Evolutionary conservation across 2,113 vertebrate genomes (phyloP).

Genomic region (Epinephelus cyanopodus): DNA sequence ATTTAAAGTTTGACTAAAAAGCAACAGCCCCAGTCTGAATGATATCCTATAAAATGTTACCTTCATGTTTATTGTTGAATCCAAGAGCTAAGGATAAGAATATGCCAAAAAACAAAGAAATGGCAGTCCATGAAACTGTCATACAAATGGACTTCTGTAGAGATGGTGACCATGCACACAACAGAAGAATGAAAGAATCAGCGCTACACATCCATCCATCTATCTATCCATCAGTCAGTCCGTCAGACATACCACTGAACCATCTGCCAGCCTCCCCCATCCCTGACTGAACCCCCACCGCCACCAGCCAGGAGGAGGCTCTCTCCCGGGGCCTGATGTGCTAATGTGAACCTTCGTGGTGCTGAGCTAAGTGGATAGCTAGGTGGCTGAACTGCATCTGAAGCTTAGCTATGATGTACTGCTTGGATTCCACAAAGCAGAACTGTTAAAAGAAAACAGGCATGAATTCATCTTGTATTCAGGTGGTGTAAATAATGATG

Average conservation of each 20-base stretch:
- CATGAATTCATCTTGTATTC: neutral
- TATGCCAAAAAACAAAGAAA: conserved; percentile 11
- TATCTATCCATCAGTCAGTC: conserved; percentile 50
- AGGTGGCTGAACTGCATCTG: conserved; percentile 34
- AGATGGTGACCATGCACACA: conserved; percentile 47
- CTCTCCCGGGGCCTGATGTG: conserved; percentile 76
- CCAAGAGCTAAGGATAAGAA: conserved; percentile 5
- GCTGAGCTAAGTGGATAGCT: conserved; percentile 71
- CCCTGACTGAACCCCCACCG: conserved; percentile 66
- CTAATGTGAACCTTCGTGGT: conserved; percentile 78
- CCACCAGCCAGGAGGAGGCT: conserved; percentile 67
- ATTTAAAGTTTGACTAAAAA: neutral
- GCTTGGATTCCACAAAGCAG: conserved; percentile 24
- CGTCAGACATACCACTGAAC: conserved; percentile 72
- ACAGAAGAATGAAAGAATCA: conserved; percentile 51
- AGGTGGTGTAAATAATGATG: neutral
- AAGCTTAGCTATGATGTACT: conserved; percentile 8
- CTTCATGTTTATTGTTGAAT: conserved; percentile 6
- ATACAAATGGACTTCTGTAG: conserved; percentile 39
- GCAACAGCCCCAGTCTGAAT: neutral
- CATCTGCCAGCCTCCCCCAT: conserved; percentile 77
- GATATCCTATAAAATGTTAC: neutral
- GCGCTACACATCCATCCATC: conserved; percentile 36
- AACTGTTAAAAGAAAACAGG: neutral
- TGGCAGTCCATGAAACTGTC: conserved; percentile 52